These are phyloP conservation scores for Apamea anceps DNA, from an alignment of 2,888 invertebrate species.

Conservation along the genomic window DNA sequence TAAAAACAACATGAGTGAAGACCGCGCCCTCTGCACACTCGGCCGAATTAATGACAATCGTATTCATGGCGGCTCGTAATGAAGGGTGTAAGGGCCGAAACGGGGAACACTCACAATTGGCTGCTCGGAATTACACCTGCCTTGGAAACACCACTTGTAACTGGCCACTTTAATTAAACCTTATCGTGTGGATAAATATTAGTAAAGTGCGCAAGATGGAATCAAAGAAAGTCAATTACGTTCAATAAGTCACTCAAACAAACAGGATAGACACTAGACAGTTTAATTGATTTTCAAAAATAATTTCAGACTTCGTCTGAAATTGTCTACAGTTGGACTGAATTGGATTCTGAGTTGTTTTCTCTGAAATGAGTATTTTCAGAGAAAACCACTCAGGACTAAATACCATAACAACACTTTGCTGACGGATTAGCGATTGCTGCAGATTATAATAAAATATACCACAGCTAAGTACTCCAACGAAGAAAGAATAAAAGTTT, in stretches of 20 bases:
- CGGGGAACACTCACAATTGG: constrained; percentile 39
- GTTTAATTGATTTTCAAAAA: background rate
- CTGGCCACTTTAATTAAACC: constrained; percentile 54
- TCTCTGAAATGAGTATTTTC: background rate
- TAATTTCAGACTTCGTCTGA: background rate
- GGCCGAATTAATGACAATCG: constrained; percentile 60
- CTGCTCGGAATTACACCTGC: constrained; percentile 54
- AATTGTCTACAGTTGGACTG: too few species aligned
- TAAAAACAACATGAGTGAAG: constrained; percentile 38
- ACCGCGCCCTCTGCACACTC: constrained; percentile 56
- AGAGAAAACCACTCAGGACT: background rate
- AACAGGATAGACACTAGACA: background rate
- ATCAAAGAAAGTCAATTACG: background rate
- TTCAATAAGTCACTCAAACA: background rate
- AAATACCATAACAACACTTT: too few species aligned
- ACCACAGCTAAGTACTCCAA: background rate
- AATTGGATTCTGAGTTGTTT: background rate
- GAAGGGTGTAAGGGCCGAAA: constrained; percentile 32
- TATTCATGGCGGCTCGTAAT: constrained; percentile 61
- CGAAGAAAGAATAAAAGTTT: background rate
- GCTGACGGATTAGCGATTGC: background rate
- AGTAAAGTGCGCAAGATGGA: constrained; percentile 7
- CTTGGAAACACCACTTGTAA: constrained; percentile 38
- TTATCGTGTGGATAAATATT: constrained; percentile 37
- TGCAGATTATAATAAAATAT: background rate